phyloP scores from a whole-genome alignment of 2,113 vertebrate genomes.

The Nibea albiflora region DNA sequence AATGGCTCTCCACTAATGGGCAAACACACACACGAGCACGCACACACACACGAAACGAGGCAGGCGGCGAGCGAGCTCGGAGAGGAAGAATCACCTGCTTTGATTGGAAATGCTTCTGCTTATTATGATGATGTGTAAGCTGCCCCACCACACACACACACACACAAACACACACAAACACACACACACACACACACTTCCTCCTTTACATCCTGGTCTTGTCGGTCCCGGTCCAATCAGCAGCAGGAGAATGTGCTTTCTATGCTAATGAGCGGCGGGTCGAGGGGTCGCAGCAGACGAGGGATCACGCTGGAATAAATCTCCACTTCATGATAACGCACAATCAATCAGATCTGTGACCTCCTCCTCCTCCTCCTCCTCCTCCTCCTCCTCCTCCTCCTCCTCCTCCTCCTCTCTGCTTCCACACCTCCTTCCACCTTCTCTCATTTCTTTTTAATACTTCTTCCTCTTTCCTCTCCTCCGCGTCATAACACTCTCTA shows the following conservation, averaged over 20 bases:
- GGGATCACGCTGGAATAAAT: constrained; percentile 63
- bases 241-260: constrained; percentile 64
- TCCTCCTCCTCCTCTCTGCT: background rate
- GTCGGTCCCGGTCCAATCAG: constrained; percentile 56
- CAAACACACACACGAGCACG: background rate
- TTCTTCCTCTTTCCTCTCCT: background rate
- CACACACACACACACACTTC: constrained; percentile 32
- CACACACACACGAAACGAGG: background rate
- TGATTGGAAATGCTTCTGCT: constrained; percentile 70
- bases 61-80: background rate
- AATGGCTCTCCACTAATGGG: constrained; percentile 29
- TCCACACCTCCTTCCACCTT: no score
- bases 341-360: constrained; percentile 42
- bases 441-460: no score
- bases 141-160: constrained; percentile 3
- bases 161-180: constrained; percentile 2
- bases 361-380: background rate
- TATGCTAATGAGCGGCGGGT: constrained; percentile 70
- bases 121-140: constrained; percentile 59
- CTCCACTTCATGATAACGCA: constrained; percentile 57
- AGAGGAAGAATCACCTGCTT: constrained; percentile 46
- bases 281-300: constrained; percentile 52
- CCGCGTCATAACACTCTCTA: background rate
- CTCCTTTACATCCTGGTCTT: constrained; percentile 55
- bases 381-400: background rate